Evolutionary conservation across 1,140 invertebrate genomes (phyloP).

Genomic region (Pachyrhynchus sulphureomaculatus): DNA sequence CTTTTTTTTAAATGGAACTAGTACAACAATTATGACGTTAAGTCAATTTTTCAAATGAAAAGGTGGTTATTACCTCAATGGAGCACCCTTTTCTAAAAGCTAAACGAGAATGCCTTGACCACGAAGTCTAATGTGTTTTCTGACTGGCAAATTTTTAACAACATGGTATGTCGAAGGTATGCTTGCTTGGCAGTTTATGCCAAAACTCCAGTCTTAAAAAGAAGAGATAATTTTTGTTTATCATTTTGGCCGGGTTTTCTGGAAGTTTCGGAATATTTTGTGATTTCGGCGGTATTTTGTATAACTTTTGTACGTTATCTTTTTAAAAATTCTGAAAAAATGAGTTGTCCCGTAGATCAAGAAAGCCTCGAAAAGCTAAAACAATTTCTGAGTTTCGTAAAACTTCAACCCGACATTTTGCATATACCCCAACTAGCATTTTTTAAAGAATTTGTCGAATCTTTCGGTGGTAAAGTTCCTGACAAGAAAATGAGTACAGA

Average conservation of each 20-base stretch:
- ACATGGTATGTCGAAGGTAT: too few relatives aligned
- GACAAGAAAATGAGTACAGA: constrained; percentile 45
- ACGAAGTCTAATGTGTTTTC: too few relatives aligned
- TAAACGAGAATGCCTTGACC: too few relatives aligned
- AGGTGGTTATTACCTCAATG: too few relatives aligned
- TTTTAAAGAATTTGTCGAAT: constrained; percentile 77
- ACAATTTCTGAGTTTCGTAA: constrained; percentile 70
- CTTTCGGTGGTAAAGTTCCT: constrained; percentile 73
- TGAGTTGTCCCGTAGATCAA: constrained; percentile 61
- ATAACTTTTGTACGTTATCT: too few relatives aligned
- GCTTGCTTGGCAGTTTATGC: too few relatives aligned
- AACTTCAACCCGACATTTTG: constrained; percentile 70
- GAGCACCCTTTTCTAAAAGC: too few relatives aligned
- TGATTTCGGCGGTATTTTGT: too few relatives aligned
- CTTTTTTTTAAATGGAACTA: too few relatives aligned
- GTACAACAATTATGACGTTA: too few relatives aligned
- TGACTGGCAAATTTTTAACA: too few relatives aligned
- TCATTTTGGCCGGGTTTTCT: constrained; percentile 1
- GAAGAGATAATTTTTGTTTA: constrained; percentile 5
- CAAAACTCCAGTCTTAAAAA: background rate
- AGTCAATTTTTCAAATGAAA: too few relatives aligned
- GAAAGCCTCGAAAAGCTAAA: constrained; percentile 69
- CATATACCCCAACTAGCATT: constrained; percentile 73
- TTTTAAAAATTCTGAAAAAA: constrained; percentile 47
- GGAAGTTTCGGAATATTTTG: constrained; percentile 1